Base-by-base conservation (phyloP, 2,888 invertebrate genomes). In the Congeria kusceri region DNA sequence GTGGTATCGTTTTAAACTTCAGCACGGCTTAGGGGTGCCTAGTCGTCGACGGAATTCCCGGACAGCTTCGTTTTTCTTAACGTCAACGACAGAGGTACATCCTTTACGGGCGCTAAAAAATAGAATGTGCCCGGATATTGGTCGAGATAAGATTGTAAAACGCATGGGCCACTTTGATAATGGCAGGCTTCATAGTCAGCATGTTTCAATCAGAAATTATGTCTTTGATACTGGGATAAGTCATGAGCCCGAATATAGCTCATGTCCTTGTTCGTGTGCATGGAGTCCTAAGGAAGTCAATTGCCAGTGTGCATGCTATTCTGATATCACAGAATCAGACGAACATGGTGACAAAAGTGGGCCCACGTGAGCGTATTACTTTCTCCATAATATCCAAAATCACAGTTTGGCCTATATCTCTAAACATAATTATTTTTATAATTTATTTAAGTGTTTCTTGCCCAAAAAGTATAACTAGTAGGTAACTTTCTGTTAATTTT, bases 41-140 rank as follows among this genome's bases (percentile, higher is more conserved):
- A 80, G 87, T 46, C 79, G 87, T 20, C 78, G 91, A 39, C 78
- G 91, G 25, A 86, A 90, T 63, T 87, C 89, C n/a, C 89, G 91
- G 27, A 77, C 90, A 59, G 90, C 90, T 3, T 91, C 91, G 5
- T 91, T 90, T 0, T 89, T 88, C 69, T 87, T 90, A 47, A 80
- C 90, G n/a, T 88, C 90, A 9, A 89, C 89, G 66, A 89, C 89
- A 20, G 91, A 91, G 88, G 90, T 90, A 86, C 83, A 84, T 69
- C 85, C 85, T 39, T 80, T 84, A 70, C 77, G 83, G 61, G 85
- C 85, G 29, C 69, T 86, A 68, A 80, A 82, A 61, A 83, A 83
- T 67, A 84, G 77, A 79, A 77, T 87, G 68, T 87, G 87, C 70
- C 83, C 83, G 29, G 77, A 68, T 28, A 39, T 77, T 28, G 64